Percentiles rank a stretch among this genome's conserved stretches.
phyloP scores from a whole-genome alignment of 1,140 invertebrate genomes.

The Drosophila suzukii region DNA sequence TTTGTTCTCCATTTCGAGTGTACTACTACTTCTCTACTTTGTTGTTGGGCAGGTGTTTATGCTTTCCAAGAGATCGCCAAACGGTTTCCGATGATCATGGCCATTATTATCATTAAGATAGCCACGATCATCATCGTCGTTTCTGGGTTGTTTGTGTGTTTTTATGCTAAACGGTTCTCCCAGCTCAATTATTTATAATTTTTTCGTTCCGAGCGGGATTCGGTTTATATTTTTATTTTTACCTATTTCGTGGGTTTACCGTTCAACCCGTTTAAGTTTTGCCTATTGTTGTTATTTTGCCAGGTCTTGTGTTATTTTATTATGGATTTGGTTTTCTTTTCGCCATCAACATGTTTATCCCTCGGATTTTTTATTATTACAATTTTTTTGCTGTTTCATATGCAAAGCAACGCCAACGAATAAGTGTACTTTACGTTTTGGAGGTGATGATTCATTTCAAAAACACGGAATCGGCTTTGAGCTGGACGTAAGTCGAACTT shows the following conservation, averaged over 20 bases:
- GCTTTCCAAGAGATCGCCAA: conserved; percentile 23
- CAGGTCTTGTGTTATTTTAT: conserved; percentile 20
- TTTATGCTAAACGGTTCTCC: conserved; percentile 46
- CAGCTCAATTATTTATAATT: conserved; percentile 53
- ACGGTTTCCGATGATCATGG: conserved; percentile 33
- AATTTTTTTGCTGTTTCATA: conserved; percentile 49
- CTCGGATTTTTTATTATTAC: conserved; percentile 18
- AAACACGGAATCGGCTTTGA: conserved; percentile 68
- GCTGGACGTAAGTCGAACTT: conserved; percentile 41
- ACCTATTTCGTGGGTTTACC: conserved; percentile 61
- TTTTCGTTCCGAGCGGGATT: conserved; percentile 37
- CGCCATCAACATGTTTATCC: conserved; percentile 24
- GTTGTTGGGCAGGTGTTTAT: conserved; percentile 4
- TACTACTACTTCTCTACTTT: not conserved
- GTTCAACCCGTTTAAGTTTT: conserved; percentile 53
- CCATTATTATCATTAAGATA: conserved; percentile 26
- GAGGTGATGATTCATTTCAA: conserved; percentile 60
- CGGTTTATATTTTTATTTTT: conserved; percentile 23
- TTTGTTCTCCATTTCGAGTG: not conserved
- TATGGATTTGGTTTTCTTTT: conserved; percentile 6
- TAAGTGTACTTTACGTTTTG: conserved; percentile 58
- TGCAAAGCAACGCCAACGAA: conserved; percentile 54
- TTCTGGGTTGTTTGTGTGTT: conserved; percentile 26
- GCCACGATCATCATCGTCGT: conserved; percentile 11
- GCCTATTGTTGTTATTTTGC: conserved; percentile 21